phyloP scores from a whole-genome alignment of 1,140 invertebrate genomes.

The Schlechtendalia chinensis region DNA sequence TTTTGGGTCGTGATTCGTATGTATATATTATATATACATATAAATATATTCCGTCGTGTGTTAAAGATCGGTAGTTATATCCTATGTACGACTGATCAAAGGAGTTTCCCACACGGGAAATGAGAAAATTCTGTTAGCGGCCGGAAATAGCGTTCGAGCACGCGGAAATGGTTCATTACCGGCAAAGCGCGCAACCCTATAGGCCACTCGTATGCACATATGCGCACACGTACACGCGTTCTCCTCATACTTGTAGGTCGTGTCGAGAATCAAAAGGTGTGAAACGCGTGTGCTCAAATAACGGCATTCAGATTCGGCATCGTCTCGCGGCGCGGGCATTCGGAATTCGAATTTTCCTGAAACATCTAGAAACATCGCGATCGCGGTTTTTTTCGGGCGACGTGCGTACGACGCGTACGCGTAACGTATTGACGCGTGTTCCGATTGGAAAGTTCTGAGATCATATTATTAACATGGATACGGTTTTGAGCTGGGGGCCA shows the following conservation, averaged over 20 bases:
- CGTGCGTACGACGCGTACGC: no score
- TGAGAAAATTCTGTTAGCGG: constrained; percentile 41
- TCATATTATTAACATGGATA: no score
- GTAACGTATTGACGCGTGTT: no score
- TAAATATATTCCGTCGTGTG: no score
- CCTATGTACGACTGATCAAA: constrained; percentile 34
- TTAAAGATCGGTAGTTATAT: constrained; percentile 5
- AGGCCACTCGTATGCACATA: background rate
- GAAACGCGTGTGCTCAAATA: background rate
- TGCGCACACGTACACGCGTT: background rate
- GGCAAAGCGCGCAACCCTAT: background rate
- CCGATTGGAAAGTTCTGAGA: no score
- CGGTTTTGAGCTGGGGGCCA: no score
- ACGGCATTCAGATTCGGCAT: background rate
- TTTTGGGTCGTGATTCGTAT: background rate
- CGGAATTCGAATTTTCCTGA: no score
- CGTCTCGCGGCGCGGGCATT: no score
- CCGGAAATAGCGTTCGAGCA: constrained; percentile 42
- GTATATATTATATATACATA: no score
- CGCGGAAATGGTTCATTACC: constrained; percentile 36
- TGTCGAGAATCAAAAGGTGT: constrained; percentile 28
- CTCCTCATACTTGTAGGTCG: background rate
- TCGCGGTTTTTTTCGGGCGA: no score
- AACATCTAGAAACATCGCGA: no score
- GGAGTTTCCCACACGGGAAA: constrained; percentile 25